A percentile compares a stretch with the other conserved stretches of the same genome.
Conservation (phyloP, 2,888 invertebrate species). For the Timema podura region DNA sequence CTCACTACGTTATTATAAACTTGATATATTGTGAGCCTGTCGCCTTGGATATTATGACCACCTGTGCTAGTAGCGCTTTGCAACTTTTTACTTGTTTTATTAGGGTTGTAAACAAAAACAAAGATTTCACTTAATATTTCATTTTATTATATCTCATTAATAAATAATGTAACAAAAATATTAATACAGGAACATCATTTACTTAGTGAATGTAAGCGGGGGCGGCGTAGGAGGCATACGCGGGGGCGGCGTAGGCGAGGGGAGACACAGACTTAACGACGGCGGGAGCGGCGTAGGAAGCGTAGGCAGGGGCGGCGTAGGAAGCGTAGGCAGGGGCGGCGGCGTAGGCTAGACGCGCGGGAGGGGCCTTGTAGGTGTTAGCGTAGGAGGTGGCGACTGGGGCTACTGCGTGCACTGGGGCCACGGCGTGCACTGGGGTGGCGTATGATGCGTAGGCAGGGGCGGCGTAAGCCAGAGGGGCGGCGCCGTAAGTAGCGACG, state of each 20-base stretch:
- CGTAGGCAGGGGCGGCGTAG: constrained; percentile 36
- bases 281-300: constrained; percentile 39
- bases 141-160: too few relatives aligned
- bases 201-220: constrained; percentile 32
- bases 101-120: too few relatives aligned
- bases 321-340: constrained; percentile 49
- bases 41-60: too few relatives aligned
- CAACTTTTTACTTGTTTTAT: too few relatives aligned
- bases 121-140: too few relatives aligned
- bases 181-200: too few relatives aligned
- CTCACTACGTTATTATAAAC: too few relatives aligned
- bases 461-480: constrained; percentile 24
- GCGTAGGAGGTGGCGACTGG: constrained; percentile 37
- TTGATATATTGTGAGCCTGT: too few relatives aligned
- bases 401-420: constrained; percentile 19
- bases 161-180: too few relatives aligned
- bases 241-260: constrained; percentile 31
- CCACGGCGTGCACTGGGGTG: constrained; percentile 17
- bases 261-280: constrained; percentile 33
- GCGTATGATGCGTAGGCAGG: not conserved
- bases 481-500: constrained; percentile 28
- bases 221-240: constrained; percentile 35
- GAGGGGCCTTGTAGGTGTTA: constrained; percentile 5
- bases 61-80: too few relatives aligned
- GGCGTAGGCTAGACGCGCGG: constrained; percentile 35